phyloP scores from a whole-genome alignment of 2,797 vertebrate genomes.

The Garrulus glandarius region DNA sequence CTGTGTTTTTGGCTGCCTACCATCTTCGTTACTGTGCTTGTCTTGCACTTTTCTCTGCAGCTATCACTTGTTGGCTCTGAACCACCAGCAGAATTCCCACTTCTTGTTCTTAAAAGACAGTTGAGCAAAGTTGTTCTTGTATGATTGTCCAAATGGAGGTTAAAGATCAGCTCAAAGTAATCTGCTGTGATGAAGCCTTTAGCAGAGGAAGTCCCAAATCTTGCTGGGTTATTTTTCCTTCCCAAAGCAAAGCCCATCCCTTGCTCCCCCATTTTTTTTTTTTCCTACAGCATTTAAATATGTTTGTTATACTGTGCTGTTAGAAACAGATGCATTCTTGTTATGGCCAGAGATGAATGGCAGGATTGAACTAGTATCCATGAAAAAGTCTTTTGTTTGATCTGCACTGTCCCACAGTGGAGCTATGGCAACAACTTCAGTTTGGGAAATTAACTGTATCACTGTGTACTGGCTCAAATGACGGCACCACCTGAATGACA shows the following conservation, averaged over 20 bases:
- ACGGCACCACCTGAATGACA: slow-evolving; percentile 64
- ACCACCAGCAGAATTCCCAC: background rate
- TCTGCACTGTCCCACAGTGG: slow-evolving; percentile 58
- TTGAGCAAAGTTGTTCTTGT: slow-evolving; percentile 9
- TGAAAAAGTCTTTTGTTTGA: slow-evolving; percentile 78
- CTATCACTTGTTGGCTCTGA: background rate
- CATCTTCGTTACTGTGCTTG: slow-evolving; percentile 28
- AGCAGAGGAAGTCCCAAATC: slow-evolving; percentile 33
- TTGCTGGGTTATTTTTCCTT: background rate
- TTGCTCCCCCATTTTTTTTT: background rate
- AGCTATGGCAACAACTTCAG: slow-evolving; percentile 75
- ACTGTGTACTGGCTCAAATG: slow-evolving; percentile 51
- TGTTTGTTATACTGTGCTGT: slow-evolving; percentile 5
- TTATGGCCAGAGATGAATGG: slow-evolving; percentile 38
- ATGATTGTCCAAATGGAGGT: background rate
- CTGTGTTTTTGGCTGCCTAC: slow-evolving; percentile 51
- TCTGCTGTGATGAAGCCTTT: slow-evolving; percentile 4
- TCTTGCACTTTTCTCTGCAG: background rate
- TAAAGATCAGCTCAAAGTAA: slow-evolving; percentile 35
- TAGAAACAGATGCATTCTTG: slow-evolving; percentile 31
- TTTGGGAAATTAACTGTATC: slow-evolving; percentile 68
- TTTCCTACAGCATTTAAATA: background rate
- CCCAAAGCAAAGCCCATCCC: background rate
- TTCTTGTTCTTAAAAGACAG: background rate
- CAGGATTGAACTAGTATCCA: slow-evolving; percentile 35